phyloP scores from a whole-genome alignment of 2,797 vertebrate genomes.

The Hoplostethus mediterraneus region DNA sequence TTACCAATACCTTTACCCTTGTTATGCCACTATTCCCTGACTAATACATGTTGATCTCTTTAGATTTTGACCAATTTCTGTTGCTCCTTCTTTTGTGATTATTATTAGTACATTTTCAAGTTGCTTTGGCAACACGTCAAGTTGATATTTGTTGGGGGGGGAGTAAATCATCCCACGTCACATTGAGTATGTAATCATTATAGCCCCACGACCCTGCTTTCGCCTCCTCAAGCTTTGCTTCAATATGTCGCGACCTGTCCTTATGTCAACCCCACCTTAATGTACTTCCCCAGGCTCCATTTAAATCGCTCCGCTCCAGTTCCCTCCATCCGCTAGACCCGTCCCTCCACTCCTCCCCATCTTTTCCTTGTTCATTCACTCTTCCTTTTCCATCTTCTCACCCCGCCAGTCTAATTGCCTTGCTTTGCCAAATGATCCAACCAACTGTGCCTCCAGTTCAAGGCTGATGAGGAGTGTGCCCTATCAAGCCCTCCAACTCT shows the following conservation, averaged over 20 bases:
- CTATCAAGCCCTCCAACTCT: constrained; percentile 40
- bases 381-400: constrained; percentile 51
- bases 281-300: constrained; percentile 67
- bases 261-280: constrained; percentile 72
- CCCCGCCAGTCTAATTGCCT: constrained; percentile 72
- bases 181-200: constrained; percentile 50
- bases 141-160: neutral
- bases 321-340: constrained; percentile 44
- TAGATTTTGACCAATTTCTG: neutral
- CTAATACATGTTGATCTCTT: too few species aligned
- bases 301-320: constrained; percentile 72
- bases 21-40: neutral
- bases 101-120: neutral
- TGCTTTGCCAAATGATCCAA: constrained; percentile 70
- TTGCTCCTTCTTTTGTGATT: neutral
- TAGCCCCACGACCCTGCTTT: constrained; percentile 43
- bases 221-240: constrained; percentile 60
- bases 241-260: constrained; percentile 68
- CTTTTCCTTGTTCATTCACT: constrained; percentile 35
- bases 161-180: constrained; percentile 51
- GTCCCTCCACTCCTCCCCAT: constrained; percentile 36
- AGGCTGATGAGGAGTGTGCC: constrained; percentile 63
- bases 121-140: neutral
- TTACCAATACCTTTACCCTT: neutral
- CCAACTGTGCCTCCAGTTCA: constrained; percentile 67